Percentiles rank a stretch among this genome's conserved stretches.
Conservation (phyloP, 2,113 vertebrate species). For the Benitochromis conjunctus region DNA sequence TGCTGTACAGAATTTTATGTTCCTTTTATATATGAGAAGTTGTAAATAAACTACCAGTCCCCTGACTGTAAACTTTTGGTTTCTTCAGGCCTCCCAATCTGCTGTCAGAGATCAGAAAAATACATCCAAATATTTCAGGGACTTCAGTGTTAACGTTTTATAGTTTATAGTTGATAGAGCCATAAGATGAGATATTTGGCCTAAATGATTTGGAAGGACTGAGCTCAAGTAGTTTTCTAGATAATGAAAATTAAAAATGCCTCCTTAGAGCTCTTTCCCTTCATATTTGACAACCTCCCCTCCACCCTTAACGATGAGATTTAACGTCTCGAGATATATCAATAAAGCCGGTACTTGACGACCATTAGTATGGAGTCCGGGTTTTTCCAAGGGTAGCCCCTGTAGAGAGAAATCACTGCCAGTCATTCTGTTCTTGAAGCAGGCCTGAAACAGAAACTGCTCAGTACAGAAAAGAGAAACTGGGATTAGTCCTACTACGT, state of each 20-base stretch:
- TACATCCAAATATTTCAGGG: neutral
- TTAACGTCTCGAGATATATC: neutral
- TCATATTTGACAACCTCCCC: neutral
- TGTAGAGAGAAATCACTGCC: neutral
- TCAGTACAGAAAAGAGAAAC: neutral
- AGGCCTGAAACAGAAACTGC: neutral
- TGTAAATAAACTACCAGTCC: neutral
- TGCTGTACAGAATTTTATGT: neutral
- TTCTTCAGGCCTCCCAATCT: neutral
- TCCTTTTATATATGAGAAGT: neutral
- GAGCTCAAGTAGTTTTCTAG: neutral
- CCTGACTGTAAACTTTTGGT: neutral
- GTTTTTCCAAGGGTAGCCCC: neutral
- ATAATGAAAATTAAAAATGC: neutral
- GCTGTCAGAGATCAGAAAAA: neutral
- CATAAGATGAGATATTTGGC: neutral
- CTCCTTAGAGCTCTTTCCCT: neutral
- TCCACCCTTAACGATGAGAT: neutral
- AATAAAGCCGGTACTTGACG: fast-evolving
- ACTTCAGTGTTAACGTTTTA: neutral
- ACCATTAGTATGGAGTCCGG: neutral
- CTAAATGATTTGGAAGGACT: neutral
- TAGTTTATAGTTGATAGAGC: neutral
- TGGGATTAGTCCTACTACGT: neutral
- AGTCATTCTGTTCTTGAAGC: neutral